These are phyloP conservation scores for Helicoverpa assulta DNA, from an alignment of 2,888 invertebrate species.

Conservation along the genomic window DNA sequence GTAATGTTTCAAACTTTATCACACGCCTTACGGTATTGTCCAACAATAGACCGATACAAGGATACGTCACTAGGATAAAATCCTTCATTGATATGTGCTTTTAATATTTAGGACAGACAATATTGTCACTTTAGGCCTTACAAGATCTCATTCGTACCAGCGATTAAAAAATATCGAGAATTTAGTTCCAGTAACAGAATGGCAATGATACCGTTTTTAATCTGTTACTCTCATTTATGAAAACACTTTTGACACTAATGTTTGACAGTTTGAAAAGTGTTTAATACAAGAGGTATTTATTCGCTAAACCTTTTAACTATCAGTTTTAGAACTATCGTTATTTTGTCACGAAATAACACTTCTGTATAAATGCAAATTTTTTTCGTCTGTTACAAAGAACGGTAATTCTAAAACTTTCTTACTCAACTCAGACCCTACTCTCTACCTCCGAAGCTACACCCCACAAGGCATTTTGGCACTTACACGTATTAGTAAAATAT, in stretches of 20 bases:
- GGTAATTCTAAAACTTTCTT: constrained; percentile 18
- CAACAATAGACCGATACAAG: constrained; percentile 15
- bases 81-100: constrained; percentile 46
- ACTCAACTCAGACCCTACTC: constrained; percentile 35
- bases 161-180: background rate
- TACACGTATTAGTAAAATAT: constrained; percentile 37
- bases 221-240: too few relatives aligned
- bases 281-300: constrained; percentile 13
- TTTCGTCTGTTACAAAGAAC: too few relatives aligned
- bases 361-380: background rate
- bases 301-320: constrained; percentile 17
- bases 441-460: constrained; percentile 35
- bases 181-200: background rate
- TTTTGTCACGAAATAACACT: constrained; percentile 3
- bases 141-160: background rate
- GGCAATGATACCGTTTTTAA: too few relatives aligned
- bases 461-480: constrained; percentile 55
- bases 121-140: constrained; percentile 2
- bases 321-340: constrained; percentile 9
- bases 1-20: constrained; percentile 25
- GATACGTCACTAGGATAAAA: constrained; percentile 16
- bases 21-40: constrained; percentile 10
- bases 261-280: background rate
- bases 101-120: constrained; percentile 9
- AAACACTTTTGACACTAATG: background rate